phyloP scores from a whole-genome alignment of 2,888 invertebrate genomes.

The Acleris literana region DNA sequence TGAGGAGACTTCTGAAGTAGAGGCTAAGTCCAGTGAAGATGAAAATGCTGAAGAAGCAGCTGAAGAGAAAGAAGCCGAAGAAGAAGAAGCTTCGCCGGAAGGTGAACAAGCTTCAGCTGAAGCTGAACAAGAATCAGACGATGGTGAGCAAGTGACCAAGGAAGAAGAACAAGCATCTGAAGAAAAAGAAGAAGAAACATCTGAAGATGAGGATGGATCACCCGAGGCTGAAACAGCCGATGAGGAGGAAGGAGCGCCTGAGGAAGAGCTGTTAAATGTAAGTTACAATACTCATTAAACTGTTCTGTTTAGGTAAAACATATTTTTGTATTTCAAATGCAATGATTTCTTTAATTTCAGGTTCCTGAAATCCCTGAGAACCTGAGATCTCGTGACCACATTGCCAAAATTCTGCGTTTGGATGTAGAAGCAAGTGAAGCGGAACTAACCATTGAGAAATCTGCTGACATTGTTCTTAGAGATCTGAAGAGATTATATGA shows the following conservation, averaged over 20 bases:
- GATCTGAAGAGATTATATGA: conserved; percentile 94
- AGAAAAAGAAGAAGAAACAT: conserved; percentile 44
- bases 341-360: conserved; percentile 65
- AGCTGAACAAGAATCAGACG: conserved; percentile 27
- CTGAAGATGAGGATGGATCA: conserved; percentile 55
- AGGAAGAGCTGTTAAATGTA: conserved; percentile 86
- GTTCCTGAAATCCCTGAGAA: conserved; percentile 90
- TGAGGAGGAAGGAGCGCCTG: conserved; percentile 82
- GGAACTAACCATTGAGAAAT: conserved; percentile 88
- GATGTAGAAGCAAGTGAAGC: conserved; percentile 89
- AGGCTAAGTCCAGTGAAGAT: conserved; percentile 52
- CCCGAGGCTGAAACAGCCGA: conserved; percentile 47
- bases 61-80: conserved; percentile 40
- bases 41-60: conserved; percentile 47
- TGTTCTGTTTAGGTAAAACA: background rate
- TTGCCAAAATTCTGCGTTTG: conserved; percentile 90
- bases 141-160: conserved; percentile 56
- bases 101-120: conserved; percentile 38
- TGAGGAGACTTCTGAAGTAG: conserved; percentile 40
- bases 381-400: conserved; percentile 90
- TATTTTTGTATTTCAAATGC: background rate
- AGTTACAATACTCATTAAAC: conserved; percentile 40
- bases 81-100: conserved; percentile 42
- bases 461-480: conserved; percentile 90
- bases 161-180: conserved; percentile 40